Conservation (phyloP, 2,888 invertebrate species). For the Pollenia angustigena region DNA sequence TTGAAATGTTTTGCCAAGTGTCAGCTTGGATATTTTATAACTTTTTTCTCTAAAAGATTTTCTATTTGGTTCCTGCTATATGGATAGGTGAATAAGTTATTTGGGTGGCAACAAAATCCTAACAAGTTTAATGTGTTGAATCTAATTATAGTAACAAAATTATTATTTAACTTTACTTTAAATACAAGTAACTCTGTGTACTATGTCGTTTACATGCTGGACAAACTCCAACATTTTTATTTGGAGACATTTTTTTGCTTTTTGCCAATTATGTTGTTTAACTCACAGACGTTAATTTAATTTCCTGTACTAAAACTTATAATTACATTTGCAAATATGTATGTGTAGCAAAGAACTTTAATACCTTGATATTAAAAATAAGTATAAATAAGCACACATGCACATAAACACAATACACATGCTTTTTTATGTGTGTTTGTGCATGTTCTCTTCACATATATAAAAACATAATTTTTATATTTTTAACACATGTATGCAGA, state of each 20-base stretch:
- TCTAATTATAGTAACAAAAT: no score
- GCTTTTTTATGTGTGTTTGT: background rate
- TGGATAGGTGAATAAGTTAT: no score
- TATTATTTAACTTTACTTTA: no score
- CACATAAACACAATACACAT: background rate
- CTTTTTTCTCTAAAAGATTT: no score
- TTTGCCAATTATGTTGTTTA: slow-evolving; percentile 44
- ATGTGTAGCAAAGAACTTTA: slow-evolving; percentile 5
- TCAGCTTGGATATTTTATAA: no score
- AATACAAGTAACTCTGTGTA: no score
- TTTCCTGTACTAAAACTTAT: slow-evolving; percentile 57
- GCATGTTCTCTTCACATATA: background rate
- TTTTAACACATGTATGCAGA: slow-evolving; percentile 15
- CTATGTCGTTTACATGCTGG: no score
- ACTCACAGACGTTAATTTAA: slow-evolving; percentile 59
- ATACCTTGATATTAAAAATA: slow-evolving; percentile 40
- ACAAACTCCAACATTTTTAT: background rate
- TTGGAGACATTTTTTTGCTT: slow-evolving; percentile 18
- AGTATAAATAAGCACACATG: slow-evolving; percentile 7
- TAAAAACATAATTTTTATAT: background rate
- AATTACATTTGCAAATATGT: slow-evolving; percentile 44
- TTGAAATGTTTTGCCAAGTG: accelerated
- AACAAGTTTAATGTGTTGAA: no score
- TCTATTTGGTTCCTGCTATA: no score
- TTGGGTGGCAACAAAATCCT: no score